Evolutionary conservation across 2,888 invertebrate genomes (phyloP).

Genomic region (Melolontha melolontha): DNA sequence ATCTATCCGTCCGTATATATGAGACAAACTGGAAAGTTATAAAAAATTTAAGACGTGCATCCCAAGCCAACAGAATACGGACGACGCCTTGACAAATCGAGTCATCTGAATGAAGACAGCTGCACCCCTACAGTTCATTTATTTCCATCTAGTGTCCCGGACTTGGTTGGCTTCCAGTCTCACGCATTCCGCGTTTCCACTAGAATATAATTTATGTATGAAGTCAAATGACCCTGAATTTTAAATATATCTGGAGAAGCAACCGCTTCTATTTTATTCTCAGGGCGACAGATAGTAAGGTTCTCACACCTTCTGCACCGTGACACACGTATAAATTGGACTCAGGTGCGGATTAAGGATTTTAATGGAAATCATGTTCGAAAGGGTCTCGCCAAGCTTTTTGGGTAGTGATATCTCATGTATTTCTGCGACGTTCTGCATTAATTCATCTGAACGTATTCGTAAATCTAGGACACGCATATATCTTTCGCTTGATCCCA

Average conservation of each 20-base stretch:
- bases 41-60: constrained; percentile 28
- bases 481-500: too few species aligned
- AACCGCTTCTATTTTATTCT: neutral
- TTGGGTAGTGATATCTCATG: too few species aligned
- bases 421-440: too few species aligned
- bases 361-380: too few species aligned
- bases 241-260: constrained; percentile 24
- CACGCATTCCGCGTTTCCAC: constrained; percentile 2
- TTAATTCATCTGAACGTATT: too few species aligned
- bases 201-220: constrained; percentile 29
- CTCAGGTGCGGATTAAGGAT: constrained; percentile 13
- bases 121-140: constrained; percentile 18
- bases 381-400: too few species aligned
- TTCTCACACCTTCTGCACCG: constrained; percentile 1
- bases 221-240: constrained; percentile 38
- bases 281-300: neutral
- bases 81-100: constrained; percentile 45
- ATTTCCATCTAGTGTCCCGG: constrained; percentile 25
- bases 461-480: too few species aligned
- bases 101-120: constrained; percentile 33
- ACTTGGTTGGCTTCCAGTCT: constrained; percentile 4
- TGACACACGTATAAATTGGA: neutral
- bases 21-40: constrained; percentile 8
- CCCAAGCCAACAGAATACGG: constrained; percentile 1
- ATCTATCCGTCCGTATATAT: neutral